Conservation (phyloP, 2,113 vertebrate species). For the Narcine bancroftii region DNA sequence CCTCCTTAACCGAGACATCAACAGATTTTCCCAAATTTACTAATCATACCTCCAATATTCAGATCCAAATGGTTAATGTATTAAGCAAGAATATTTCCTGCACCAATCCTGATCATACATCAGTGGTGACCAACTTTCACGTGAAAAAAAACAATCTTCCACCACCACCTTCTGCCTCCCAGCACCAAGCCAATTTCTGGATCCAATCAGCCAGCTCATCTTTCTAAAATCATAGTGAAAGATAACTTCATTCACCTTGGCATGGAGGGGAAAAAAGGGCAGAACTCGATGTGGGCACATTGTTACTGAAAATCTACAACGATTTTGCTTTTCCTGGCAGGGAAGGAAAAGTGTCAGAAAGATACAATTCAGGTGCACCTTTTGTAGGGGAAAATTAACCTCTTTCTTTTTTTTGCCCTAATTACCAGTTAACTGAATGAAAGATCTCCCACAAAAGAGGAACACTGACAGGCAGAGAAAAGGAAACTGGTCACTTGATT, state of each 20-base stretch:
- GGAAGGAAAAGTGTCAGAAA: not conserved
- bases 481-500: slow-evolving; percentile 27
- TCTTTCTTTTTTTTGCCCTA: slow-evolving; percentile 5
- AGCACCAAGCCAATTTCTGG: no score
- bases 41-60: no score
- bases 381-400: not conserved
- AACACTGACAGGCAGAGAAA: not conserved
- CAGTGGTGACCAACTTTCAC: no score
- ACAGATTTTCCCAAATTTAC: no score
- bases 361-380: slow-evolving; percentile 22
- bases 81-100: no score
- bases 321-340: not conserved
- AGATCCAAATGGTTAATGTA: no score
- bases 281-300: not conserved
- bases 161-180: no score
- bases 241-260: not conserved
- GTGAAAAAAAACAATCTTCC: no score
- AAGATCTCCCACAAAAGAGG: not conserved
- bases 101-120: no score
- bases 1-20: no score
- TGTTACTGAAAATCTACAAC: not conserved
- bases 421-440: slow-evolving; percentile 28
- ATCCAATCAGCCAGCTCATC: no score
- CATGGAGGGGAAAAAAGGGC: not conserved
- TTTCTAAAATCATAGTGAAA: not conserved